Conservation (phyloP, 2,113 vertebrate species). For the Cyphomyrus discorhynchus region DNA sequence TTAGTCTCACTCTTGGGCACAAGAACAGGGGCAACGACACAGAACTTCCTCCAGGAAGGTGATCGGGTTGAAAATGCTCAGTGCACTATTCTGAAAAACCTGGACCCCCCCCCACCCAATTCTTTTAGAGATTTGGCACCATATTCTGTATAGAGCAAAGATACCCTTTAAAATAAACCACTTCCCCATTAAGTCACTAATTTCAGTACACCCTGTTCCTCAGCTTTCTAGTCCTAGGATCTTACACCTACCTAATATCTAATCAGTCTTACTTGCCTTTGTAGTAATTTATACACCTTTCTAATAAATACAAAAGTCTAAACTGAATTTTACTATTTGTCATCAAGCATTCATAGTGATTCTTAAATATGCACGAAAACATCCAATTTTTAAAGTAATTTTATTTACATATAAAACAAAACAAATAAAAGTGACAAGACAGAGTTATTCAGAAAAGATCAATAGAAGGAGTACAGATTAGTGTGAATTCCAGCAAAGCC, state of each 20-base stretch:
- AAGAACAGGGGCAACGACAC: not conserved
- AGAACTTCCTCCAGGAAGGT: not conserved
- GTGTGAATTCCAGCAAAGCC: slow-evolving; percentile 6
- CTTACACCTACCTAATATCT: not conserved
- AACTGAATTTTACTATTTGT: slow-evolving; percentile 14
- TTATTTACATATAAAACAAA: slow-evolving; percentile 40
- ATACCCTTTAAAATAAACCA: not conserved
- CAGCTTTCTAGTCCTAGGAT: not conserved
- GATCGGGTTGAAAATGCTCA: not conserved
- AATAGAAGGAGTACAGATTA: not conserved
- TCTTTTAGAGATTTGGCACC: not conserved
- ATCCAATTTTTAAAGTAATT: slow-evolving; percentile 16
- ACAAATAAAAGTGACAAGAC: slow-evolving; percentile 8
- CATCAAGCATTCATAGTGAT: not conserved
- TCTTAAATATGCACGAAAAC: not conserved
- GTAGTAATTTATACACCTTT: slow-evolving; percentile 23
- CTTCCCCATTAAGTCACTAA: not conserved
- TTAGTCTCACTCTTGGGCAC: not conserved
- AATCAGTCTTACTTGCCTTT: slow-evolving; percentile 4
- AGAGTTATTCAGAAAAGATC: slow-evolving; percentile 5
- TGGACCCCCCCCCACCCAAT: not conserved
- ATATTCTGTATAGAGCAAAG: not conserved
- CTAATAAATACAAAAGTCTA: slow-evolving; percentile 50
- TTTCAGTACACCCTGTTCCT: not conserved
- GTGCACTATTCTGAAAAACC: not conserved